Conservation (phyloP, 1,140 invertebrate genomes). For the Drosophila asahinai region DNA sequence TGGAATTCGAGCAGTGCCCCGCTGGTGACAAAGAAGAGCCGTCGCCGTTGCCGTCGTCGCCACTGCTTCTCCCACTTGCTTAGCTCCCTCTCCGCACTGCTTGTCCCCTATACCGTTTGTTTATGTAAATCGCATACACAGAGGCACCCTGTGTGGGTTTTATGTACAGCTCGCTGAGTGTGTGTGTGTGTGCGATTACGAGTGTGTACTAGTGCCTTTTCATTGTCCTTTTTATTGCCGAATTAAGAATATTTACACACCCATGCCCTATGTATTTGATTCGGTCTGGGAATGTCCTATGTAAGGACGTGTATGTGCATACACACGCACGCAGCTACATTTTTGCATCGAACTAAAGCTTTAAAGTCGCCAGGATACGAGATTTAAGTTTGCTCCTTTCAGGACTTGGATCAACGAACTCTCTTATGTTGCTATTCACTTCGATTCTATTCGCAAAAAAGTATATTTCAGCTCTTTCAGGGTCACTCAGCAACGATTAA, state of each 20-base stretch:
- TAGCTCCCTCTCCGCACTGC: constrained; percentile 15
- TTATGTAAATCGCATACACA: constrained; percentile 34
- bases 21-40: constrained; percentile 72
- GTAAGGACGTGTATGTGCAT: constrained; percentile 1
- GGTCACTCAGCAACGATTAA: no score
- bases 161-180: constrained; percentile 3
- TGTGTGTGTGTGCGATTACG: neutral
- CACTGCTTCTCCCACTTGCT: constrained; percentile 29
- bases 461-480: neutral
- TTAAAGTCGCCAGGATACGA: constrained; percentile 1
- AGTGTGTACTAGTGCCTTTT: constrained; percentile 14
- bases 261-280: constrained; percentile 1
- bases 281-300: constrained; percentile 27
- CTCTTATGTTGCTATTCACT: neutral
- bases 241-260: constrained; percentile 23
- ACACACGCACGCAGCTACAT: neutral
- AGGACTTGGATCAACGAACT: constrained; percentile 3
- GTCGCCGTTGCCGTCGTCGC: constrained; percentile 22
- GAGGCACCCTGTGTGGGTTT: neutral
- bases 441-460: neutral
- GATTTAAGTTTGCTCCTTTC: constrained; percentile 6
- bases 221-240: constrained; percentile 44
- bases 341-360: constrained; percentile 7
- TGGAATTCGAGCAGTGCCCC: constrained; percentile 67
- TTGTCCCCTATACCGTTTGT: constrained; percentile 3